Evolutionary conservation across 1,140 invertebrate species (phyloP).

Genomic region (Dufourea novaeangliae): DNA sequence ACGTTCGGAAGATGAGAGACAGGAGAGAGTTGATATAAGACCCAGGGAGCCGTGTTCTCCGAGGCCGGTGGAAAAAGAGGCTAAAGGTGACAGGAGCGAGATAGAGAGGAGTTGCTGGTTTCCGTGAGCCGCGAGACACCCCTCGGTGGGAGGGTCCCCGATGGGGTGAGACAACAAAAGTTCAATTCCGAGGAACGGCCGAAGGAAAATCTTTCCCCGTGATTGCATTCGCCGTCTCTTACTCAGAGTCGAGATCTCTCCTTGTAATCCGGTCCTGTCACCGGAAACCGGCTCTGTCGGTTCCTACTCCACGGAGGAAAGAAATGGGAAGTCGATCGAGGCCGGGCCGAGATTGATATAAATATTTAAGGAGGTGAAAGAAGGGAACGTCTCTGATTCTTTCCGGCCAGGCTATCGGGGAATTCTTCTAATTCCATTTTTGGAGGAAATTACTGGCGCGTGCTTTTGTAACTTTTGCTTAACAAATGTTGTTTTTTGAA

Average conservation of each 20-base stretch:
- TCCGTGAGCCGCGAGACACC: slow-evolving; percentile 11
- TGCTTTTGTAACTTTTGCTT: too few species aligned
- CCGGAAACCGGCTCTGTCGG: background rate
- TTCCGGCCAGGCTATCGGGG: background rate
- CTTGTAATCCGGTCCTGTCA: slow-evolving; percentile 25
- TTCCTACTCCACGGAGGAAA: background rate
- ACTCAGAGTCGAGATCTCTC: slow-evolving; percentile 1
- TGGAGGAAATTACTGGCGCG: too few species aligned
- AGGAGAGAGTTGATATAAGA: slow-evolving; percentile 51
- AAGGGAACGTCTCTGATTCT: too few species aligned
- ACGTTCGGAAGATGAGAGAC: slow-evolving; percentile 35
- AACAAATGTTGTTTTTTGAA: too few species aligned
- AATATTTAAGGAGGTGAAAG: slow-evolving; percentile 25
- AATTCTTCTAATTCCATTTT: too few species aligned
- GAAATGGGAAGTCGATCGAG: slow-evolving; percentile 24
- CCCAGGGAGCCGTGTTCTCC: background rate
- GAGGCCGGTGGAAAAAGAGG: slow-evolving; percentile 23
- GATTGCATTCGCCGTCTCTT: slow-evolving; percentile 64
- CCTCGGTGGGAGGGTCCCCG: slow-evolving; percentile 36
- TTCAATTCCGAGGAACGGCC: slow-evolving; percentile 76
- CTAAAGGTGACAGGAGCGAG: background rate
- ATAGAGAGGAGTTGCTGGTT: too few species aligned
- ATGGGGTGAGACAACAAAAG: slow-evolving; percentile 72
- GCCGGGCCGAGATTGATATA: slow-evolving; percentile 15
- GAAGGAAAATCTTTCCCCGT: slow-evolving; percentile 72